Conservation (phyloP, 2,797 vertebrate genomes). For the Eulemur mongoz region DNA sequence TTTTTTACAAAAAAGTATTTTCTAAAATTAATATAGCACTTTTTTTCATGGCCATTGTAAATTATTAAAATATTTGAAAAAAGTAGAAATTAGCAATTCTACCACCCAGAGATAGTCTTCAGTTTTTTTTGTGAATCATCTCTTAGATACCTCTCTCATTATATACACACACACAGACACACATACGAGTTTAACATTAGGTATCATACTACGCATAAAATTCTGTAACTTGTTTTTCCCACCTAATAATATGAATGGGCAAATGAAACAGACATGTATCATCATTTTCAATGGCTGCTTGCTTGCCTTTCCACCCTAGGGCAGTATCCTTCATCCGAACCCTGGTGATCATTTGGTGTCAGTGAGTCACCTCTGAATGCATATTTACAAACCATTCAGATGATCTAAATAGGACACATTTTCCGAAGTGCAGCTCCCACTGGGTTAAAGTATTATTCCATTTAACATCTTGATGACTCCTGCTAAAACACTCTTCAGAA, state of each 20-base stretch:
- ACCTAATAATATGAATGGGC: neutral
- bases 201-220: neutral
- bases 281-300: neutral
- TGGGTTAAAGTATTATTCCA: rapidly evolving
- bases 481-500: neutral
- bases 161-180: neutral
- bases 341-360: rapidly evolving
- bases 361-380: rapidly evolving
- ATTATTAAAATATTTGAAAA: neutral
- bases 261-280: neutral
- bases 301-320: neutral
- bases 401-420: neutral
- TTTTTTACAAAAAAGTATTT: neutral
- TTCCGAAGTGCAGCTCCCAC: neutral
- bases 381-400: neutral
- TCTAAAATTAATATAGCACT: neutral
- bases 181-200: neutral
- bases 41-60: neutral
- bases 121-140: constrained; percentile 3
- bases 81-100: neutral
- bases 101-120: neutral
- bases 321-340: neutral
- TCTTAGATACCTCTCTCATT: neutral
- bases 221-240: constrained; percentile 23
- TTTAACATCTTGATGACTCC: neutral